Percentiles rank a stretch among this genome's conserved stretches.
Evolutionary conservation across 2,797 vertebrate genomes (phyloP).

Genomic region (Melanotaenia pygmaea): DNA sequence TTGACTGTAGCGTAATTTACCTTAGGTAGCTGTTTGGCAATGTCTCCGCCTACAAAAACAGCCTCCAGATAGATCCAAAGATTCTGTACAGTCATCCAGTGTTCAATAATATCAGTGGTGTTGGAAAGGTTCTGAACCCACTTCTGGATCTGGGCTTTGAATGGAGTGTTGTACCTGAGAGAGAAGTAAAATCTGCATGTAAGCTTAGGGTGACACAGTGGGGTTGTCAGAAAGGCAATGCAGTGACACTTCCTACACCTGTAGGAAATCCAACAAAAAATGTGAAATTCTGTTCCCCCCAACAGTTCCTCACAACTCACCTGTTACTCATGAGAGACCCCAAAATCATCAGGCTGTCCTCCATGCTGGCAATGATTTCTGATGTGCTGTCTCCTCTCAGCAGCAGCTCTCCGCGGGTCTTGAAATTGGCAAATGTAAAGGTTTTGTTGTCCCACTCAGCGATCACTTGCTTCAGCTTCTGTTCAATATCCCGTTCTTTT

Average conservation of each 20-base stretch:
- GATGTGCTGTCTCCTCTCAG: slow-evolving; percentile 91
- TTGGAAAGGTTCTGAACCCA: slow-evolving; percentile 96
- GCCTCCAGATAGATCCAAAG: slow-evolving; percentile 98
- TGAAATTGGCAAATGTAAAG: slow-evolving; percentile 91
- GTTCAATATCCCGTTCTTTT: slow-evolving; percentile 96
- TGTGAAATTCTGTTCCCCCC: not conserved
- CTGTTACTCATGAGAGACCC: slow-evolving; percentile 95
- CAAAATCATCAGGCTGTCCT: slow-evolving; percentile 96
- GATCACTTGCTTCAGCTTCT: slow-evolving; percentile 95
- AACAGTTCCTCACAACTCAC: slow-evolving; percentile 64
- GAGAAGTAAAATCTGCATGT: slow-evolving; percentile 9
- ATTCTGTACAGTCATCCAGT: slow-evolving; percentile 98
- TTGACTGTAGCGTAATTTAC: slow-evolving; percentile 70
- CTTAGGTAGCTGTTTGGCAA: slow-evolving; percentile 97
- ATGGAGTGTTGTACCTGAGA: slow-evolving; percentile 92
- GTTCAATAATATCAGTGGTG: slow-evolving; percentile 93
- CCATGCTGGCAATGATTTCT: slow-evolving; percentile 91
- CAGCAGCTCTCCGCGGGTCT: slow-evolving; percentile 93
- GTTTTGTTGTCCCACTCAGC: slow-evolving; percentile 93
- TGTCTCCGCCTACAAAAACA: slow-evolving; percentile 96
- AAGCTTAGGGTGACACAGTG: not conserved
- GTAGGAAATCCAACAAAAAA: not conserved
- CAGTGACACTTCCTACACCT: not conserved
- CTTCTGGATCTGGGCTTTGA: slow-evolving; percentile 95
- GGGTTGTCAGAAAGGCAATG: not conserved